Percentiles rank a stretch among this genome's conserved stretches.
phyloP scores from a whole-genome alignment of 2,888 invertebrate species.

The Drosophila cognata region DNA sequence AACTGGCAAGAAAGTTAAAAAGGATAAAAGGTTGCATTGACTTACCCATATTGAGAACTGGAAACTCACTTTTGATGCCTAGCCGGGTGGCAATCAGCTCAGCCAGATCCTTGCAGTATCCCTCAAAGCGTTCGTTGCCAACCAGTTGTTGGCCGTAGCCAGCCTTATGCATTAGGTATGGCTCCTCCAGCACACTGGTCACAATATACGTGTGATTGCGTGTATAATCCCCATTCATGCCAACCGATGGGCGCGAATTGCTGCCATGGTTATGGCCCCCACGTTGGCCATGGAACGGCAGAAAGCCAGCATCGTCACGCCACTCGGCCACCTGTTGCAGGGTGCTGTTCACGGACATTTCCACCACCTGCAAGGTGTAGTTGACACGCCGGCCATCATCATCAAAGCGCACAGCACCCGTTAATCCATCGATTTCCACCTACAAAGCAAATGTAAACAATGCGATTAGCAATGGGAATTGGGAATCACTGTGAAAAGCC shows the following conservation, averaged over 20 bases:
- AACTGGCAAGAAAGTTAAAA: slow-evolving; percentile 86
- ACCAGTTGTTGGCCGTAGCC: slow-evolving; percentile 87
- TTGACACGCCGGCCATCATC: slow-evolving; percentile 95
- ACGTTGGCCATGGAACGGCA: slow-evolving; percentile 85
- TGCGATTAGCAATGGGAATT: slow-evolving; percentile 52
- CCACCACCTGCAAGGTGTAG: slow-evolving; percentile 95
- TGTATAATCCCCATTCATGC: slow-evolving; percentile 89
- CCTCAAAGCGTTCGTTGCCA: slow-evolving; percentile 93
- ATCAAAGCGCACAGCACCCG: slow-evolving; percentile 95
- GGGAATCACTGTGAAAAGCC: slow-evolving; percentile 5
- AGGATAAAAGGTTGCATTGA: slow-evolving; percentile 1
- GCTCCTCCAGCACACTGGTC: slow-evolving; percentile 94
- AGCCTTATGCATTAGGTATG: slow-evolving; percentile 92
- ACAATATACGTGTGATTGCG: slow-evolving; percentile 94
- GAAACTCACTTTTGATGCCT: slow-evolving; percentile 92
- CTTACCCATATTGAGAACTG: slow-evolving; percentile 7
- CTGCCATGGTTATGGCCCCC: slow-evolving; percentile 18
- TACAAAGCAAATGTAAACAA: slow-evolving; percentile 82
- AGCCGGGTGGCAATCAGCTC: slow-evolving; percentile 92
- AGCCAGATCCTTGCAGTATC: slow-evolving; percentile 96
- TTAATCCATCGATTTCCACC: slow-evolving; percentile 95
- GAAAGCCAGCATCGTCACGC: slow-evolving; percentile 92
- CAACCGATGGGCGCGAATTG: slow-evolving; percentile 42
- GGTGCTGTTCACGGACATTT: slow-evolving; percentile 97
- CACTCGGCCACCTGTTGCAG: slow-evolving; percentile 96